Base-by-base conservation (phyloP, 23 tunicate species). In the Trididemnum miniatum region DNA sequence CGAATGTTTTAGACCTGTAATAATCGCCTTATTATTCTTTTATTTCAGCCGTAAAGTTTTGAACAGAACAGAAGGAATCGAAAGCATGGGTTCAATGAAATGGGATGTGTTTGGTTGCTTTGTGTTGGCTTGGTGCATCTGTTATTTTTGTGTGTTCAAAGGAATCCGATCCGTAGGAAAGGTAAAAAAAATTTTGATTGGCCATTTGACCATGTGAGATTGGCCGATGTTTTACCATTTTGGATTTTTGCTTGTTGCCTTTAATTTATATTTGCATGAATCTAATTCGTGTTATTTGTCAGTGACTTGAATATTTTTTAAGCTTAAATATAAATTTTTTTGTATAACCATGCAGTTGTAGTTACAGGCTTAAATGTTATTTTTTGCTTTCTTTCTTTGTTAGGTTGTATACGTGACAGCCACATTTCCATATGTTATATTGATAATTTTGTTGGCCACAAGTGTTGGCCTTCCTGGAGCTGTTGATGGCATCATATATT, bases 401-500 rank as follows among this genome's bases (percentile, higher is more conserved):
- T 63, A 91, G 91, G 95, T 95, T 23, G 99, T 90, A 1, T 80
- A 90, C 44, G 64, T 87, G n/a, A 96, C 99, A 4, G 99, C 92
- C 4, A 90, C 85, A 1, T 83, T 87, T 83, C 99, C 99, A 1
- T 96, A 96, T 77, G 38, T 91, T 29, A 65, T 96, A 44, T 82
- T 96, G 20, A 40, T 96, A 29, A 59, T 82, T 40, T 57, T 96
- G 39, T 69, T 96, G 23, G 69, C 87, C 26, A 65, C 72, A 63
- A 67, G 87, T 54, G 79, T 50, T 18, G 79, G 87, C 9, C 65
- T 96, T 2, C 86, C 90, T 1, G 99, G 99, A 22, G 96, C 99
- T 1, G 31, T 2, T 18, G 60, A 82, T 32, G 99, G 99, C 28
- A 64, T 96, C 33, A 20, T 49, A 0, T 96, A 86, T 69, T 96